Evolutionary conservation across 1,140 invertebrate species (phyloP), one percentile per base, ranked within the genome.

Genomic region (Oncopeltus fasciatus): DNA sequence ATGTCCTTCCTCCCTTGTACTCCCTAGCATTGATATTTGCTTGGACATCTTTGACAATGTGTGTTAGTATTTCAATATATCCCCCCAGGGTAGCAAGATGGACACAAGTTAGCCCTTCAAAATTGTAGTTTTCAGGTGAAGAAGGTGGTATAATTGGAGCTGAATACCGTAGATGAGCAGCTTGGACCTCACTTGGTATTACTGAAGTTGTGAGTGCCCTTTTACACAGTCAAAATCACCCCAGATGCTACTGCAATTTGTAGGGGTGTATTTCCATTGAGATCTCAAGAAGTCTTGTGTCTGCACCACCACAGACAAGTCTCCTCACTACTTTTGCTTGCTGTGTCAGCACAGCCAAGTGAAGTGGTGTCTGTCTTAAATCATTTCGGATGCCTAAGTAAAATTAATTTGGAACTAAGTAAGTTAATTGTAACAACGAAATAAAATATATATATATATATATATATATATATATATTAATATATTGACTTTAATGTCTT

Each of bases 111-210:
- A 53, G 24, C 24, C 49, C 49, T 73, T 83, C 80, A 73, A 87
- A 88, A 72, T 91, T 91, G 70, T 80, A 80, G 68, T 86, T 80
- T 67, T 90, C 83, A 28, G 89, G 73, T 67, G 83, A 73, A 43
- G 79, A 74, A n/a, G 77, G 76, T 47, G 81, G 67, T 9, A 77
- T 75, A 21, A 76, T 76, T 47, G 62, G 66, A 11, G 33, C n/a
- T 9, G 49, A 53, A 53, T 68, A 68, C 27, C 59, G 57, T 5
- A 68, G 65, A 11, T 64, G 46, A 1, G 61, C 56, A 18, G 53
- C 60, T 11, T 24, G 9, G 3, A 77, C 73, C 71, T 82, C 80
- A 18, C 75, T 69, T 9, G 73, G 66, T 28, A 75, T 71, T 2
- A 88, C 72, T 0, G 85, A 79, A 38, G 78, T 76, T 0, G 83